These are phyloP conservation scores for Aphelocoma californica DNA, from an alignment of 2,797 vertebrate species.

Conservation along the genomic window DNA sequence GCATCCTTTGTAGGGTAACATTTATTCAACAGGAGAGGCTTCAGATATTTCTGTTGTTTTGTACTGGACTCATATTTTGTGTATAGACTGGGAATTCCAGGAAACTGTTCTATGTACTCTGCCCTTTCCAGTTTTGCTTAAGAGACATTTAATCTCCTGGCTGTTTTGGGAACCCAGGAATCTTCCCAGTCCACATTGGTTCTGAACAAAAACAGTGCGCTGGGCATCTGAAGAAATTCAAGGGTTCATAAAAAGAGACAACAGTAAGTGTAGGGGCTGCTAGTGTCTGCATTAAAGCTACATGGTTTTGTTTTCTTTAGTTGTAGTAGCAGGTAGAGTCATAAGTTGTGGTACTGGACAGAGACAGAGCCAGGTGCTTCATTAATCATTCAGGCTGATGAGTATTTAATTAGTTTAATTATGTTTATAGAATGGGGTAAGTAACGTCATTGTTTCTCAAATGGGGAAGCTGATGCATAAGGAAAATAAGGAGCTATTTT, in stretches of 20 bases:
- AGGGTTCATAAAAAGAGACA: neutral
- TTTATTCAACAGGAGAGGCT: neutral
- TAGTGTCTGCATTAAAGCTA: neutral
- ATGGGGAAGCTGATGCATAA: neutral
- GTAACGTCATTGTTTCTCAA: neutral
- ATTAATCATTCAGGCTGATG: neutral
- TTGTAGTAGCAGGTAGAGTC: neutral
- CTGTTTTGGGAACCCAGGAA: neutral
- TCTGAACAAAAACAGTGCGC: neutral
- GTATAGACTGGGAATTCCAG: neutral
- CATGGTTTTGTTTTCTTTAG: neutral
- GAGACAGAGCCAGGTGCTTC: neutral
- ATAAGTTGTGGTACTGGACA: neutral
- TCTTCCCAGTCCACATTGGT: neutral
- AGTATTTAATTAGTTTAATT: constrained; percentile 3
- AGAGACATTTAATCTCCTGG: neutral
- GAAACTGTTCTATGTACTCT: neutral
- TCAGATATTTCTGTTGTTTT: neutral
- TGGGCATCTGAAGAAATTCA: neutral
- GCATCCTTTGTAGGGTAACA: neutral
- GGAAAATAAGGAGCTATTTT: neutral
- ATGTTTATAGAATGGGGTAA: neutral
- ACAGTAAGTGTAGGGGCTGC: neutral
- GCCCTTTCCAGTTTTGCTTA: neutral
- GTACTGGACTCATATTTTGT: neutral